Conservation (phyloP, 2,888 invertebrate genomes). For the Cantharis nigra region DNA sequence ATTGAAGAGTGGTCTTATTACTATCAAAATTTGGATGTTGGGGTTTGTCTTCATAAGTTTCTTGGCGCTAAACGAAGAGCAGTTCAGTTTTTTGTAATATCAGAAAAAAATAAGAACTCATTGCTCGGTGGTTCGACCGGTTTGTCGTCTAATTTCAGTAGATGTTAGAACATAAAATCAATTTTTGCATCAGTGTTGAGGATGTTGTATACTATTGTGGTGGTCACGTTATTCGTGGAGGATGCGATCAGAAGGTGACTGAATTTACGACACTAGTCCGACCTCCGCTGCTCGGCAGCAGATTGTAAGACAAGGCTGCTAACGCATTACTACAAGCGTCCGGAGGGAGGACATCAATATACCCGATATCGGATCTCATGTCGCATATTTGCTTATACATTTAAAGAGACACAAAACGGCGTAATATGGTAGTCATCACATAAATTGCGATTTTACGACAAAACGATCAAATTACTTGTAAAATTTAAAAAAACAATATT, state of each 20-base stretch:
- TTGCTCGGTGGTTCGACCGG: neutral
- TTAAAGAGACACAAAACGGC: conserved; percentile 46
- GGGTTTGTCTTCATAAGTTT: no score
- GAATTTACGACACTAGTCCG: conserved; percentile 42
- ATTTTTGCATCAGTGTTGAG: conserved; percentile 18
- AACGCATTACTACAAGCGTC: conserved; percentile 51
- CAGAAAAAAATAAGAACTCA: neutral
- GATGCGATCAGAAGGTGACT: conserved; percentile 39
- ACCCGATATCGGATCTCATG: conserved; percentile 53
- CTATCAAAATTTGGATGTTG: no score
- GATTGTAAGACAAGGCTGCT: conserved; percentile 51
- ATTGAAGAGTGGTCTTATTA: no score
- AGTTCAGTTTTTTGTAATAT: neutral
- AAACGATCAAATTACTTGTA: neutral
- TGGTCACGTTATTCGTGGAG: conserved; percentile 41
- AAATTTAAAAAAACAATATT: neutral
- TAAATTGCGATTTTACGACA: conserved; percentile 37
- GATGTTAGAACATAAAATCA: conserved; percentile 4
- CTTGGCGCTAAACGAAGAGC: no score
- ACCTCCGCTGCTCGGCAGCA: conserved; percentile 47
- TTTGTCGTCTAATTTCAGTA: neutral
- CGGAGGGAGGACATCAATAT: conserved; percentile 52
- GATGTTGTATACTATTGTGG: conserved; percentile 24
- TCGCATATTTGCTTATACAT: conserved; percentile 55
- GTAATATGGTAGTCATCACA: conserved; percentile 55